Evolutionary conservation across 2,888 invertebrate species (phyloP).

Genomic region (Mesorhabditis spiculigera): DNA sequence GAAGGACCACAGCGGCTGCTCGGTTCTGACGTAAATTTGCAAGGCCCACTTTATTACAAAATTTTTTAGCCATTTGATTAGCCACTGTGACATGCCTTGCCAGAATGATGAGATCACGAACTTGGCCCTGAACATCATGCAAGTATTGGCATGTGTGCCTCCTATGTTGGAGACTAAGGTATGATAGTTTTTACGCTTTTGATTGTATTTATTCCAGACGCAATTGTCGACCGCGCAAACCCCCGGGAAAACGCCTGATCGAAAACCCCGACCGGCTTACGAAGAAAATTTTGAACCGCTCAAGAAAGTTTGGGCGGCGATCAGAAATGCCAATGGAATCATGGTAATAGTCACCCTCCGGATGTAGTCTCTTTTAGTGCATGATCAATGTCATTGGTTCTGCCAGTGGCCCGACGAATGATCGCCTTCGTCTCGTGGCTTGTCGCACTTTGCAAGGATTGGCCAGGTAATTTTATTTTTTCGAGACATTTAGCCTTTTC

Average conservation of each 20-base stretch:
- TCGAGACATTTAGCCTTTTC: too few relatives aligned
- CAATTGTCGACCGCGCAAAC: not conserved
- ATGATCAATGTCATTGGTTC: not conserved
- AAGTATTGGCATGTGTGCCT: not conserved
- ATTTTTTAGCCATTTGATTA: not conserved
- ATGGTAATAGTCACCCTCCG: constrained; percentile 68
- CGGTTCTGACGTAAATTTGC: not conserved
- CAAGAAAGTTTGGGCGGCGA: constrained; percentile 88
- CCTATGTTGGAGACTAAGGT: not conserved
- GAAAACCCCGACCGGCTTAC: not conserved
- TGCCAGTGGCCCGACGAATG: not conserved
- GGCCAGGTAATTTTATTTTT: not conserved
- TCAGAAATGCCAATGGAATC: constrained; percentile 89
- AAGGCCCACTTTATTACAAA: not conserved
- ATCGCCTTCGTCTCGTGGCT: not conserved
- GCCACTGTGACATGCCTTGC: not conserved
- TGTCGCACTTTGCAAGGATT: not conserved
- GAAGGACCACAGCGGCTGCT: not conserved
- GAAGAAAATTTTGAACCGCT: constrained; percentile 73
- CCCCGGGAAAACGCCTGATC: not conserved
- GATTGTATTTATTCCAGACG: not conserved
- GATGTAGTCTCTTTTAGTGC: not conserved
- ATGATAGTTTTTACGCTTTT: not conserved
- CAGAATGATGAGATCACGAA: not conserved
- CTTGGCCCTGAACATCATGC: not conserved